A percentile compares a stretch with the other conserved stretches of the same genome.
Conservation (phyloP, 2,888 invertebrate genomes). For the Tethea ocularis region DNA sequence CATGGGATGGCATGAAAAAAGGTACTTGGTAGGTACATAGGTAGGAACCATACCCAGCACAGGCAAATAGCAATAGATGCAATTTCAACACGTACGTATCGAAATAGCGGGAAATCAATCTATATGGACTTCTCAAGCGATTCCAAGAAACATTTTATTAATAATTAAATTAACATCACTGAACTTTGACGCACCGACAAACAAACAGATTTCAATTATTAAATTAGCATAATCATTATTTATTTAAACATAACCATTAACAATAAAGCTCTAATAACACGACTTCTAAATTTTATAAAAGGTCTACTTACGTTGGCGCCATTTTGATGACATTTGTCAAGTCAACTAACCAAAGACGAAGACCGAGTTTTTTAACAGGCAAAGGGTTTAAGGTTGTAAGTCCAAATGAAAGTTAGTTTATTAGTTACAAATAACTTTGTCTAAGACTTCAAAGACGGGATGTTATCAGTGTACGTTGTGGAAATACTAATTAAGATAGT, state of each 20-base stretch:
- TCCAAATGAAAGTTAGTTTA: slow-evolving; percentile 22
- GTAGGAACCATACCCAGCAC: no score
- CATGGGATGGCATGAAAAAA: no score
- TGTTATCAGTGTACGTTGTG: slow-evolving; percentile 34
- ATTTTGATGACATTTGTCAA: not conserved
- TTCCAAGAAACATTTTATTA: slow-evolving; percentile 24
- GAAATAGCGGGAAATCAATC: slow-evolving; percentile 35
- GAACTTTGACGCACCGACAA: slow-evolving; percentile 44
- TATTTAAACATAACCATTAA: slow-evolving; percentile 24
- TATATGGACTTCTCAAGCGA: slow-evolving; percentile 23
- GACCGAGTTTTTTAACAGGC: slow-evolving; percentile 22
- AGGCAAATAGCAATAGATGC: no score
- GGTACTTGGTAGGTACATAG: no score
- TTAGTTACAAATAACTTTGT: slow-evolving; percentile 22
- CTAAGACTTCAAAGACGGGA: slow-evolving; percentile 33
- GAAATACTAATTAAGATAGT: slow-evolving; percentile 22
- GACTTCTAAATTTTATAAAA: slow-evolving; percentile 13
- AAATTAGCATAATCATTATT: slow-evolving; percentile 44
- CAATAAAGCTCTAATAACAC: slow-evolving; percentile 27
- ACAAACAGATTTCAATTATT: slow-evolving; percentile 46
- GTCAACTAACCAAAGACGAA: slow-evolving; percentile 22
- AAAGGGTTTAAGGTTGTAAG: slow-evolving; percentile 35
- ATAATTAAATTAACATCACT: slow-evolving; percentile 29
- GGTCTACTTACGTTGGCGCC: slow-evolving; percentile 1
- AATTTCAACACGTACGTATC: no score